Conservation (phyloP, 2,113 vertebrate genomes). For the Nothoprocta pentlandii region DNA sequence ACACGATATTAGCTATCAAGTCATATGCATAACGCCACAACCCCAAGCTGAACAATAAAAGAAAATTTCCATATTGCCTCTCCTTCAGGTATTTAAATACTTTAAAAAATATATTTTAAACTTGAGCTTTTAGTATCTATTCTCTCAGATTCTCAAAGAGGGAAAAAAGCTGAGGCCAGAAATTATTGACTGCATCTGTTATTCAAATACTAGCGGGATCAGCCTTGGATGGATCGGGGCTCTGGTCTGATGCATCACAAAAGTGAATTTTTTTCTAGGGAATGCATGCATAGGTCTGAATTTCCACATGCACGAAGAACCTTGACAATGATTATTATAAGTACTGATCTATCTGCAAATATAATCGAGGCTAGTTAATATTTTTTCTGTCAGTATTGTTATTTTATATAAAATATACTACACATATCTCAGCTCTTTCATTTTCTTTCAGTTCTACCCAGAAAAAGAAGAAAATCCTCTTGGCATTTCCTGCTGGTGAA, state of each 20-base stretch:
- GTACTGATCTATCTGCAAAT: neutral
- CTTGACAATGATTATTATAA: neutral
- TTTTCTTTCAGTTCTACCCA: neutral
- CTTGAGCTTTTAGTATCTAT: neutral
- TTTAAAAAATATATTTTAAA: neutral
- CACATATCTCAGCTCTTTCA: neutral
- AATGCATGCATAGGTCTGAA: neutral
- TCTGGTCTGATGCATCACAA: neutral
- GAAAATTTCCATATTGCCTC: constrained; percentile 30
- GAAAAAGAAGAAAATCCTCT: neutral
- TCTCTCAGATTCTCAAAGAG: neutral
- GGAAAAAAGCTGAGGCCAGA: neutral
- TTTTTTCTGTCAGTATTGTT: neutral
- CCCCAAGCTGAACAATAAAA: neutral
- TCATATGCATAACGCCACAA: constrained; percentile 1
- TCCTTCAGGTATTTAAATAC: neutral
- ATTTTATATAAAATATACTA: neutral
- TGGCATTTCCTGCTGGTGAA: neutral
- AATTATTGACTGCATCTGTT: neutral
- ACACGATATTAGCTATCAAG: constrained; percentile 13
- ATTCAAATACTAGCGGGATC: neutral
- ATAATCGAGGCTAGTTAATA: neutral
- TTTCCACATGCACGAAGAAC: neutral
- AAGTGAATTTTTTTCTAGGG: neutral
- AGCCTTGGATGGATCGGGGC: neutral